Evolutionary conservation across 2,113 vertebrate species (phyloP), one percentile per base, ranked within the genome.

Genomic region (Trichechus manatus): DNA sequence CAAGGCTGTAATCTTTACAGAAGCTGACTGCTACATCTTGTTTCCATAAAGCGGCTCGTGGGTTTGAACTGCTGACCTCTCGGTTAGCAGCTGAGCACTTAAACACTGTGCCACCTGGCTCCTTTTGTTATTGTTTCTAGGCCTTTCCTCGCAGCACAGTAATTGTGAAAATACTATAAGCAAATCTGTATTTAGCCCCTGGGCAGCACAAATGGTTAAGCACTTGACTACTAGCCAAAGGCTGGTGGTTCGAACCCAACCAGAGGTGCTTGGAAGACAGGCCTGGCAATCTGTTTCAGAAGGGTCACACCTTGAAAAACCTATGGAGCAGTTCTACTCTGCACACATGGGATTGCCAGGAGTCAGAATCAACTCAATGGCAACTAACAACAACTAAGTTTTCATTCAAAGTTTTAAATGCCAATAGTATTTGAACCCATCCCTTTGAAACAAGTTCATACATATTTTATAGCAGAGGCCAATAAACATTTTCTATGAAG

Each of bases 361-460:
- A 6, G 70, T 72, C 70, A 72, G 70, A 72, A 36, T 2, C 3
- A 17, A 72, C 70, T 19, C n/a, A 72, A 72, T 22, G 70, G 36
- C n/a, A 8, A 74, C 36, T 74, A 39, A 22, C 7, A 72, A 64
- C 53, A 64, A 36, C 68, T 39, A 39, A 15, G 27, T 63, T 63
- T 90, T 44, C 15, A 85, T 42, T 84, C 11, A 3, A 81, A 66
- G 39, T 25, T 93, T 75, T 96, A 89, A 90, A n/a, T 81, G n/a
- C 20, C 61, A 72, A 47, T 19, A 36, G 36, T 61, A 89, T 89
- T 42, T 87, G 33, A 93, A 63, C 23, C 4, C 20, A 82, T 68
- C 8, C 29, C 25, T 93, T 95, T 86, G 68, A 94, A 80, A 66
- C 14, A 87, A 10, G 13, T 59, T 84, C 39, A 89, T 47, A 70